Base-by-base conservation (phyloP, 2,888 invertebrate genomes). In the Drosophila neonasuta region DNA sequence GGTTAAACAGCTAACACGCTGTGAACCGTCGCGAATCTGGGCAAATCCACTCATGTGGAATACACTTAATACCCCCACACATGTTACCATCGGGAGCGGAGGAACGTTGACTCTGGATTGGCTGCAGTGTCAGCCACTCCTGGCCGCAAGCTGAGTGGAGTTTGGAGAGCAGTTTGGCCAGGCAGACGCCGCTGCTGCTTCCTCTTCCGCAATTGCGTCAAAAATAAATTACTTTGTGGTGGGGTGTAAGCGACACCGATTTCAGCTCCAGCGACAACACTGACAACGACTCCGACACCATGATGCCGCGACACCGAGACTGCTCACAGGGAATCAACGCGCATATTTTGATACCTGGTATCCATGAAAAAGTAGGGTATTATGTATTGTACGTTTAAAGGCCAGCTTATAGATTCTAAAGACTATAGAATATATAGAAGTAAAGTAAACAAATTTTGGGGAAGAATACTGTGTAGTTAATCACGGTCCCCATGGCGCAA, bases 21-120 rank as follows among this genome's bases (percentile, higher is more conserved):
- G 79, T 80, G 75, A 80, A 78, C 71, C 75, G 63, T 68, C 78
- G 79, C 70, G 79, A 79, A 80, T 80, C 80, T 73, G 77, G 66
- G 75, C 54, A 81, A 80, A 79, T 74, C 77, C 79, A 80, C 80
- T 80, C 80, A 80, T 77, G 78, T 75, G 73, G 71, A 81, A 80
- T 72, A 74, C 75, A 77, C 79, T 80, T 77, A 77, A 79, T 80
- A 65, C 71, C 70, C 71, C 70, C 71, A 63, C 71, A 75, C 73
- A 79, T 67, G 74, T 41, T 66, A 36, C 50, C 74, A 24, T 24
- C 7, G 42, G 8, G 34, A 7, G 13, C 24, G 34, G 36, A 39
- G 52, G n/a, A 39, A 34, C 13, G 9, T 1, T 8, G 39, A 29
- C 24, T 57, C 44, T 5, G 46, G 10, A 30, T 36, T 56, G 48